Percentiles rank a stretch among this genome's conserved stretches.
These are phyloP conservation scores for Thera britannica DNA, from an alignment of 2,888 invertebrate species.

Conservation along the genomic window DNA sequence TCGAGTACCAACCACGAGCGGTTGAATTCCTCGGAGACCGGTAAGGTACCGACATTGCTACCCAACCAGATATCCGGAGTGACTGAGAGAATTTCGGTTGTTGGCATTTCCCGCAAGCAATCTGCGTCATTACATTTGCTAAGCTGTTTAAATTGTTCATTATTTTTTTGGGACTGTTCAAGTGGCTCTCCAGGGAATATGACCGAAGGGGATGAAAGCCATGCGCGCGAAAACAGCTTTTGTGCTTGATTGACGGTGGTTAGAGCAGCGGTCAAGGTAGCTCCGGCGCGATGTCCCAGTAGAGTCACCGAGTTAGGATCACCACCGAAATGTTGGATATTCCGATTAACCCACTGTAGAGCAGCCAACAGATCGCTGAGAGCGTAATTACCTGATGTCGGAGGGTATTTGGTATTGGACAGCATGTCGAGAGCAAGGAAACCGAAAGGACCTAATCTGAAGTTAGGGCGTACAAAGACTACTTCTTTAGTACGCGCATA, in stretches of 20 bases:
- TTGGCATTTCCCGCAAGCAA: constrained; percentile 83
- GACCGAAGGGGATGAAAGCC: constrained; percentile 92
- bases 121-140: constrained; percentile 83
- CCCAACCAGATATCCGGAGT: constrained; percentile 90
- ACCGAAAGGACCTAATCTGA: constrained; percentile 91
- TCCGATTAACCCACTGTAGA: constrained; percentile 91
- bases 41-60: constrained; percentile 86
- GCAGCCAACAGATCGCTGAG: constrained; percentile 91
- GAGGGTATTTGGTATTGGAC: constrained; percentile 88
- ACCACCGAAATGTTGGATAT: constrained; percentile 94
- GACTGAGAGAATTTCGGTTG: constrained; percentile 86
- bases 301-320: constrained; percentile 91
- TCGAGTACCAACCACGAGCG: constrained; percentile 93
- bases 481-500: constrained; percentile 91
- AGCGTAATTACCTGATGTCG: constrained; percentile 93
- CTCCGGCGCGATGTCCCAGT: constrained; percentile 94
- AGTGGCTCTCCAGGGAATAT: constrained; percentile 88
- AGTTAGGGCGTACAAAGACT: constrained; percentile 94
- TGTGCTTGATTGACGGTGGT: constrained; percentile 85
- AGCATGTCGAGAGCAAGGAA: constrained; percentile 91
- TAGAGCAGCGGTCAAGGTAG: constrained; percentile 91
- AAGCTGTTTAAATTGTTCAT: constrained; percentile 85
- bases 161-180: constrained; percentile 85
- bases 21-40: constrained; percentile 84
- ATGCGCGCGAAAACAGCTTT: constrained; percentile 89